A percentile compares a stretch with the other conserved stretches of the same genome.
These are phyloP conservation scores for Gymnocypris eckloni DNA, from an alignment of 2,797 vertebrate genomes.

Conservation along the genomic window DNA sequence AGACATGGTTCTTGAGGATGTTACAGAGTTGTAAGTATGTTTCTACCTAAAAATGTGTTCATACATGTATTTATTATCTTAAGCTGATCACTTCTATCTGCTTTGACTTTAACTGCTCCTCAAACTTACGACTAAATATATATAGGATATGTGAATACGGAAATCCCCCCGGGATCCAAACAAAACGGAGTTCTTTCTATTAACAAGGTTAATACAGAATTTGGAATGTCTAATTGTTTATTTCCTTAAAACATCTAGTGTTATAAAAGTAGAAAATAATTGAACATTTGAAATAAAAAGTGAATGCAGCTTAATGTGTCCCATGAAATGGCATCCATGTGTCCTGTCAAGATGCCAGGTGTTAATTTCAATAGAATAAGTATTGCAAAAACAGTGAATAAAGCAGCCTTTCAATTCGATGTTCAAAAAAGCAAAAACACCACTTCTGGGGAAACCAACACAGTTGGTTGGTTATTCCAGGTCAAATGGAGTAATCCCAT, in stretches of 20 bases:
- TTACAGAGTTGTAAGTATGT: slow-evolving; percentile 91
- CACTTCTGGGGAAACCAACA: neutral
- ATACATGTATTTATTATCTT: neutral
- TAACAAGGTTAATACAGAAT: neutral
- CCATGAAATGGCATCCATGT: neutral
- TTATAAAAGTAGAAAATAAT: neutral
- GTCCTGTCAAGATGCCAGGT: neutral
- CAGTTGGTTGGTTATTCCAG: neutral
- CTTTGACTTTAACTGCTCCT: neutral
- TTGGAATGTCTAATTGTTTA: neutral
- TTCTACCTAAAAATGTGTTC: neutral
- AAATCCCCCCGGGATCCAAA: neutral
- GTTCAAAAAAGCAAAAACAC: neutral
- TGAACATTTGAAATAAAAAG: neutral
- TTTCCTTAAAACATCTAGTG: neutral
- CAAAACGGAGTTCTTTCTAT: neutral
- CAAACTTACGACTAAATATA: neutral
- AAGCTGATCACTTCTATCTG: neutral
- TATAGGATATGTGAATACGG: neutral
- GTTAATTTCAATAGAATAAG: neutral
- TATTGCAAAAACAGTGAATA: neutral
- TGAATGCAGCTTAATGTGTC: neutral
- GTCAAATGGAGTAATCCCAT: neutral
- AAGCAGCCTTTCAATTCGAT: neutral
- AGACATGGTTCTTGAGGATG: slow-evolving; percentile 92